Conservation (phyloP, 1,140 invertebrate genomes). For the Zaprionus ornatus region DNA sequence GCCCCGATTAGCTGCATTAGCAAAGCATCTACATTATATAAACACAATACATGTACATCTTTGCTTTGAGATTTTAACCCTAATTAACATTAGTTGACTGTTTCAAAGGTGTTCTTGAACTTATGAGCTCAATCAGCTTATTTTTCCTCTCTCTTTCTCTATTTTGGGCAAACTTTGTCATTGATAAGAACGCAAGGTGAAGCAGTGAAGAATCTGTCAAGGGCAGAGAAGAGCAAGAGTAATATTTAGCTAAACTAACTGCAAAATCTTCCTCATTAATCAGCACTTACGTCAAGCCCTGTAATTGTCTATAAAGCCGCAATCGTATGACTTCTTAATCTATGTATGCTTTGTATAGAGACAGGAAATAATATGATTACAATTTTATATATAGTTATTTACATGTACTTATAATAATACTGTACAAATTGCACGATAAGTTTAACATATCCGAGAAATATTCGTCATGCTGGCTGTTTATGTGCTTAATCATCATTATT, state of each 20-base stretch:
- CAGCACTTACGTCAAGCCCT: background rate
- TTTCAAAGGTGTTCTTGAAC: conserved; percentile 13
- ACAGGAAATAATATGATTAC: conserved; percentile 26
- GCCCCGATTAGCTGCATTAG: background rate
- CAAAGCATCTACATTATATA: background rate
- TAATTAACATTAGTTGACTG: background rate
- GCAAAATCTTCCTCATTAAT: background rate
- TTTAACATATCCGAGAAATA: conserved; percentile 3
- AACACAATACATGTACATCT: background rate
- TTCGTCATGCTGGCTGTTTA: conserved; percentile 14
- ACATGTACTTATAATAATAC: conserved; percentile 11
- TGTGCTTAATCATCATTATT: conserved; percentile 30
- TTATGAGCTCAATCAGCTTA: conserved; percentile 31
- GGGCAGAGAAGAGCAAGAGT: conserved; percentile 6
- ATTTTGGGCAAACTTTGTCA: conserved; percentile 1
- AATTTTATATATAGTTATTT: background rate
- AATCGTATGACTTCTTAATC: conserved; percentile 40
- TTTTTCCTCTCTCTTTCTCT: conserved; percentile 1
- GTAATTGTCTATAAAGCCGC: conserved; percentile 1
- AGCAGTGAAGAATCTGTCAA: background rate
- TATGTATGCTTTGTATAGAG: background rate
- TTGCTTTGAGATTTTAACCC: background rate
- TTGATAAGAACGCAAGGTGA: conserved; percentile 11
- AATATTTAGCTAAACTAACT: background rate
- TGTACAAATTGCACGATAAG: conserved; percentile 38